A percentile compares a stretch with the other conserved stretches of the same genome.
phyloP scores from a whole-genome alignment of 2,113 vertebrate species.

The Jaculus jaculus region DNA sequence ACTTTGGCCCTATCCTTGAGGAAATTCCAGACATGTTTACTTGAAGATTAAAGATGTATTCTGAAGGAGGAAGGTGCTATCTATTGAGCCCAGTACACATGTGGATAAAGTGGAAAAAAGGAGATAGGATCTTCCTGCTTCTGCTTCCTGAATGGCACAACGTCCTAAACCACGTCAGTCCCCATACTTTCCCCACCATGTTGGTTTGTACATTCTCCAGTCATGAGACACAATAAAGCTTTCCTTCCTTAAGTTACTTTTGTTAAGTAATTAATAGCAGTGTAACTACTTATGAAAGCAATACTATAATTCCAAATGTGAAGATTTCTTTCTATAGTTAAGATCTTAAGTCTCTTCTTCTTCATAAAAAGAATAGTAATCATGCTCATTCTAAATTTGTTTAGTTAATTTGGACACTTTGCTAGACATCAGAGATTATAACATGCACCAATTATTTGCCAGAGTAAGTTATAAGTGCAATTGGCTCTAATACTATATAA shows the following conservation, averaged over 20 bases:
- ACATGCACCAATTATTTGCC: conserved; percentile 10
- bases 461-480: conserved; percentile 38
- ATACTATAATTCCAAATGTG: background rate
- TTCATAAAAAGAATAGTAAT: conserved; percentile 39
- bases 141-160: background rate
- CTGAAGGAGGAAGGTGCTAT: background rate
- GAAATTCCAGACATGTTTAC: background rate
- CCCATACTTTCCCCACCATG: background rate
- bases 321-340: background rate
- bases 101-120: background rate
- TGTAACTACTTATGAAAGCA: background rate
- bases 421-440: conserved; percentile 21
- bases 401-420: conserved; percentile 58
- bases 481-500: conserved; percentile 35
- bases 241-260: background rate
- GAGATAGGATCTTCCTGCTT: too few relatives aligned
- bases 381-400: conserved; percentile 30
- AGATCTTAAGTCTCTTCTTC: background rate
- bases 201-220: background rate
- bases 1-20: background rate
- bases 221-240: background rate
- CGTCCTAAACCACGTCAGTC: background rate
- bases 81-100: background rate
- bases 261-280: background rate
- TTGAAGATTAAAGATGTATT: background rate